phyloP scores from a whole-genome alignment of 2,888 invertebrate species.

The Tanytarsus gracilentus region DNA sequence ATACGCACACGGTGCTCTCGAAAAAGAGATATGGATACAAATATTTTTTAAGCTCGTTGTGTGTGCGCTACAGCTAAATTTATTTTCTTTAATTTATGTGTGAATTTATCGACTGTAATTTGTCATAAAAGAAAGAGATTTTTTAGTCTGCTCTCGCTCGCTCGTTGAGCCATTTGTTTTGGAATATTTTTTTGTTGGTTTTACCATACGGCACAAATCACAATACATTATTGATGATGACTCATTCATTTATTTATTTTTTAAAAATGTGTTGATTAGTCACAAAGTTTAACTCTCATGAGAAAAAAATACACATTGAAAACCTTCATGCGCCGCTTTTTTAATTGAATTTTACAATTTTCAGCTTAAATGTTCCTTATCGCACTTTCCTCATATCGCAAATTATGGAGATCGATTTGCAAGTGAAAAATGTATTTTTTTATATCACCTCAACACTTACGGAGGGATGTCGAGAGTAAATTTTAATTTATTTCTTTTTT shows the following conservation, averaged over 20 bases:
- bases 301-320: too few relatives aligned
- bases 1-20: neutral
- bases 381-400: too few relatives aligned
- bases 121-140: slow-evolving; percentile 14
- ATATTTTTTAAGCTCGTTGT: neutral
- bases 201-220: too few relatives aligned
- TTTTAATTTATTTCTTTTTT: neutral
- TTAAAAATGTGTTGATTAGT: slow-evolving; percentile 3
- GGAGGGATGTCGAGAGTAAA: too few relatives aligned
- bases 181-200: too few relatives aligned
- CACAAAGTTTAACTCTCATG: neutral
- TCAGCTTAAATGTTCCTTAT: too few relatives aligned
- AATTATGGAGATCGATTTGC: too few relatives aligned
- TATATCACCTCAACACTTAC: too few relatives aligned
- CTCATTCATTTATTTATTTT: neutral
- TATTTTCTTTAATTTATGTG: slow-evolving; percentile 26
- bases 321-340: too few relatives aligned
- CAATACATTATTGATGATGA: neutral
- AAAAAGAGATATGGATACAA: neutral
- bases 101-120: slow-evolving; percentile 21
- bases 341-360: too few relatives aligned
- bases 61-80: slow-evolving; percentile 16
- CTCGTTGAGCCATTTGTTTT: slow-evolving; percentile 16
- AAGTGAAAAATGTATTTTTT: too few relatives aligned
- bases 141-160: slow-evolving; percentile 1